Evolutionary conservation across 2,797 vertebrate genomes (phyloP), one percentile per base, ranked within the genome.

Genomic region (Mus spretus): DNA sequence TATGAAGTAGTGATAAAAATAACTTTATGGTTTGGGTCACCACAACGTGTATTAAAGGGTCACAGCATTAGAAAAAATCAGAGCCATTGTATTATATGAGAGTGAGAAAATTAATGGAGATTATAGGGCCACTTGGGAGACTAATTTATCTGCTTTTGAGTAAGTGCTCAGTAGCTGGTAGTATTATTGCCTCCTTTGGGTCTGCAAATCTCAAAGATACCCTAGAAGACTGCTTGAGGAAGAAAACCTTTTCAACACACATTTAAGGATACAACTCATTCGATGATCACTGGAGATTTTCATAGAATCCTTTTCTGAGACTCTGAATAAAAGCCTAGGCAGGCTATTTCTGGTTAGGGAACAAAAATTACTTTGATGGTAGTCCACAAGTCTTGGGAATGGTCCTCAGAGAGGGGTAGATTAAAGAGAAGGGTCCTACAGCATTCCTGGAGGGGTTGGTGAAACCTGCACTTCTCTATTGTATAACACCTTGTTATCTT

Each of bases 401-500:
- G 26, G 50, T 53, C 72, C 79, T 31, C 15, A 40, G 59, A 17
- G 37, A 93, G 15, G 47, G 26, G 9, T n/a, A 12, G 2, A 53
- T 28, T 53, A 82, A 37, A 3, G 15, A 57, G 17, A 19, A 24
- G 17, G 44, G 24, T 2, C 9, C 74, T 40, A 4, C 75, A 31
- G 26, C 7, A 79, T 10, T n/a, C 6, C 0, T 37, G 3, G 14
- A 50, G 12, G 22, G 44, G 22, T 11, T 6, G 75, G n/a, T 0
- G 7, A 92, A 72, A 75, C 3, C 24, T 22, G 50, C 80, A 47
- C 28, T 20, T 37, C 19, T 81, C 53, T 90, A 47, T 81, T 93
- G 85, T 79, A 90, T 92, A 90, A 37, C 40, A 75, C 26, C 59
- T 65, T 70, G 31, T 83, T 83, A 14, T 87, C 74, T 89, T 81